phyloP scores from a whole-genome alignment of 2,888 invertebrate genomes.

The Ophion ellenae region DNA sequence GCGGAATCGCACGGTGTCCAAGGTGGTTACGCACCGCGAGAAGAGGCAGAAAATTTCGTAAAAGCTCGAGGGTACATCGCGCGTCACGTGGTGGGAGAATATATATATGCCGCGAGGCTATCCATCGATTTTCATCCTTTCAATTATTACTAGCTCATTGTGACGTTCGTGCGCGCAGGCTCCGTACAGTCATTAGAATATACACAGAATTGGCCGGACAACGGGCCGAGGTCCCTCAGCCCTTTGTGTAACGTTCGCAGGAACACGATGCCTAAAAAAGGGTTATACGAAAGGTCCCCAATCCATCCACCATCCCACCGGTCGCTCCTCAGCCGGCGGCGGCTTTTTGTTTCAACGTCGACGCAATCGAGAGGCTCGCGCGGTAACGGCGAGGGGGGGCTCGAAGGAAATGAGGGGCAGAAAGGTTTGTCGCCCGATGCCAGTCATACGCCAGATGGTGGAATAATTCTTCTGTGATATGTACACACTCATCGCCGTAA shows the following conservation, averaged over 20 bases:
- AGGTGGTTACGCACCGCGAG: constrained; percentile 4
- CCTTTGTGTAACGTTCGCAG: constrained; percentile 63
- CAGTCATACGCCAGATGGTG: constrained; percentile 43
- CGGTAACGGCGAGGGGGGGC: constrained; percentile 16
- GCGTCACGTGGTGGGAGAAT: background rate
- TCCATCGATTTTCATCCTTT: constrained; percentile 79
- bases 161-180: constrained; percentile 18
- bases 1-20: no score
- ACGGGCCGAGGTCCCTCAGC: constrained; percentile 48
- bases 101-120: background rate
- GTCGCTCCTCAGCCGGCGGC: background rate
- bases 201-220: constrained; percentile 46
- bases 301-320: constrained; percentile 24
- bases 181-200: constrained; percentile 6
- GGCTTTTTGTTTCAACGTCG: constrained; percentile 63
- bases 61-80: background rate
- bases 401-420: constrained; percentile 20
- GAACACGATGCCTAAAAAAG: constrained; percentile 48
- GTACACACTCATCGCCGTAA: background rate
- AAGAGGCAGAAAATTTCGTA: background rate
- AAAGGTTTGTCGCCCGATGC: background rate
- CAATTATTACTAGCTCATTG: constrained; percentile 77
- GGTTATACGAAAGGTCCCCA: constrained; percentile 64
- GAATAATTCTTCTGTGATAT: constrained; percentile 10
- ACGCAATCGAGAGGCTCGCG: background rate